These are phyloP conservation scores for Danio jaintianensis DNA, from an alignment of 2,797 vertebrate species.

Conservation along the genomic window DNA sequence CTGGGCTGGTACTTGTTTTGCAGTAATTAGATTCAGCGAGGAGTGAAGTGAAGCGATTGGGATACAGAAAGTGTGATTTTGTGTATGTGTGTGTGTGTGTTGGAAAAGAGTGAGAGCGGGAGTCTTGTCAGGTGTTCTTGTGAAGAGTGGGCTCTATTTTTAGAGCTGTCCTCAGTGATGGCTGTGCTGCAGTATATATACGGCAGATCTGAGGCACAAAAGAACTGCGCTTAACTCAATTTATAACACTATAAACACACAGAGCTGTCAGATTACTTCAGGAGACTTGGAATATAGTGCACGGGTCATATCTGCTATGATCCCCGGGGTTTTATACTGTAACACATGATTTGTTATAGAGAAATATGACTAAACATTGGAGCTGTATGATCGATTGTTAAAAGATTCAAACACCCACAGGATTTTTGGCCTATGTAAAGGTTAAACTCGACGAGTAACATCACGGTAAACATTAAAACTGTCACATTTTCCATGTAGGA, in stretches of 20 bases:
- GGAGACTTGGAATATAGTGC: not conserved
- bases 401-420: no score
- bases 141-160: slow-evolving; percentile 78
- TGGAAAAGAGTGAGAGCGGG: slow-evolving; percentile 55
- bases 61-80: slow-evolving; percentile 41
- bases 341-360: not conserved
- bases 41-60: slow-evolving; percentile 35
- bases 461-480: no score
- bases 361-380: slow-evolving; percentile 4
- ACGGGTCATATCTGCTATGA: not conserved
- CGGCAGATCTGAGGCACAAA: slow-evolving; percentile 59
- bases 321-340: not conserved
- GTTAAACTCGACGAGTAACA: no score
- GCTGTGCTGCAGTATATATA: slow-evolving; percentile 67
- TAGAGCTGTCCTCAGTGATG: slow-evolving; percentile 78
- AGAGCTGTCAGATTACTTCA: not conserved
- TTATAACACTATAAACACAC: slow-evolving; percentile 35
- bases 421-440: no score
- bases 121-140: slow-evolving; percentile 73
- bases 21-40: slow-evolving; percentile 37
- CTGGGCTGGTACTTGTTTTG: slow-evolving; percentile 40
- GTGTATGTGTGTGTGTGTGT: slow-evolving; percentile 50
- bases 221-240: slow-evolving; percentile 56
- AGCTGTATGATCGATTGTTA: no score
- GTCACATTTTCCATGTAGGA: no score